Conservation (phyloP, 2,113 vertebrate species). For the Scomber colias region DNA sequence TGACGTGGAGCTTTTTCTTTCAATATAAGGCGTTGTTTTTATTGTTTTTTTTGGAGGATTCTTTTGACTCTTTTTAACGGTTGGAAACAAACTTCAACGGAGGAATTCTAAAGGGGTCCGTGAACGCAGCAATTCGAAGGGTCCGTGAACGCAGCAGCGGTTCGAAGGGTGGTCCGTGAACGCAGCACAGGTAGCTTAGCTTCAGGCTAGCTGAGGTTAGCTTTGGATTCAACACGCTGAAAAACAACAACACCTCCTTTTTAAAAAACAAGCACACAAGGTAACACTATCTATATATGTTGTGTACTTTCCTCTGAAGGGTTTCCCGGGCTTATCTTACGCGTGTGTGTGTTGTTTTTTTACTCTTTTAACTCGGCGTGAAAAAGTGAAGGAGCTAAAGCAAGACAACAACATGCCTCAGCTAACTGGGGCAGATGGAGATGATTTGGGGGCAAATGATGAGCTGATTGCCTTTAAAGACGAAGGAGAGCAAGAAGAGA, state of each 20-base stretch:
- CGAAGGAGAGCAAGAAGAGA: conserved; percentile 92
- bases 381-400: background rate
- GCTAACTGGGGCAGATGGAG: conserved; percentile 84
- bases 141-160: no score
- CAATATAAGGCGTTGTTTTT: no score
- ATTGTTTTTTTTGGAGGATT: no score
- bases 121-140: conserved; percentile 54
- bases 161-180: no score
- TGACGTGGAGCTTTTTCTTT: background rate
- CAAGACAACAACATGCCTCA: conserved; percentile 83
- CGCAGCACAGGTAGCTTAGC: no score
- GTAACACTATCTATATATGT: no score
- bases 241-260: no score
- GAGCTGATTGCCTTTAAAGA: conserved; percentile 94
- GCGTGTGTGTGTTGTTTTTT: no score
- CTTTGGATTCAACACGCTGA: background rate
- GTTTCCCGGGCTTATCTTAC: no score
- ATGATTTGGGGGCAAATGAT: conserved; percentile 92
- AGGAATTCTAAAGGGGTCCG: conserved; percentile 58
- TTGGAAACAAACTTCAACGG: background rate
- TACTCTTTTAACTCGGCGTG: background rate
- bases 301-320: no score
- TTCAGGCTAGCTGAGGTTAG: background rate
- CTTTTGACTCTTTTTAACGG: no score
- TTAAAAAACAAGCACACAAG: no score